Evolutionary conservation across 35 echinoderm and acorn worm genomes (phyloP).

Genomic region (Apostichopus parvimensis): DNA sequence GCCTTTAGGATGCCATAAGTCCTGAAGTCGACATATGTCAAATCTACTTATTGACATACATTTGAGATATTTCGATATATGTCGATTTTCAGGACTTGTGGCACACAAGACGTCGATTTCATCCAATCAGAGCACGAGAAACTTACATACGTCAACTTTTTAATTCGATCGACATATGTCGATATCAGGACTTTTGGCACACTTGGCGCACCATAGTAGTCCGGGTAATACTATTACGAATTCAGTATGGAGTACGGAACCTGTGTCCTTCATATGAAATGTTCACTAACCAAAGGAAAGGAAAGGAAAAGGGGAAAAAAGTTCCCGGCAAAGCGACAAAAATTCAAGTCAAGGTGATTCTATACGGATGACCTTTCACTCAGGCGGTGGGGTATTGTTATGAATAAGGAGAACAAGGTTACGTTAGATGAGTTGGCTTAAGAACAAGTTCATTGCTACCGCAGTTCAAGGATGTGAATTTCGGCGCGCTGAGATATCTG

Average conservation of each 20-base stretch:
- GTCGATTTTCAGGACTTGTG: too few relatives aligned
- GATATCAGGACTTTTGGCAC: too few relatives aligned
- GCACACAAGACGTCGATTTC: too few relatives aligned
- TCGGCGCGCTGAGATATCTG: background rate
- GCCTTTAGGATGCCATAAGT: too few relatives aligned
- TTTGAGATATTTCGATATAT: too few relatives aligned
- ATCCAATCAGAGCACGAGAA: too few relatives aligned
- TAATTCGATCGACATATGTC: too few relatives aligned
- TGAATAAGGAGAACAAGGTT: background rate
- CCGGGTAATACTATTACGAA: background rate
- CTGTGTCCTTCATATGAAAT: background rate
- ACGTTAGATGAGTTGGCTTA: background rate
- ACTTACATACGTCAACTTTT: too few relatives aligned
- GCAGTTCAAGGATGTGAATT: background rate
- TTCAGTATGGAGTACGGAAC: background rate
- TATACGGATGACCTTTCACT: background rate
- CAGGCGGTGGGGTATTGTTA: constrained; percentile 9
- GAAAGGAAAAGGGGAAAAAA: background rate
- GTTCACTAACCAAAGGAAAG: background rate
- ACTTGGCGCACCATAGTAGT: too few relatives aligned
- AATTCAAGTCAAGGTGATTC: constrained; percentile 8
- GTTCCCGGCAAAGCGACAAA: background rate
- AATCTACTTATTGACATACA: too few relatives aligned
- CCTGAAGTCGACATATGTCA: too few relatives aligned
- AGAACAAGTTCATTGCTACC: constrained; percentile 17